Base-by-base conservation (phyloP, 2,888 invertebrate species). In the Neoaliturus tenellus region DNA sequence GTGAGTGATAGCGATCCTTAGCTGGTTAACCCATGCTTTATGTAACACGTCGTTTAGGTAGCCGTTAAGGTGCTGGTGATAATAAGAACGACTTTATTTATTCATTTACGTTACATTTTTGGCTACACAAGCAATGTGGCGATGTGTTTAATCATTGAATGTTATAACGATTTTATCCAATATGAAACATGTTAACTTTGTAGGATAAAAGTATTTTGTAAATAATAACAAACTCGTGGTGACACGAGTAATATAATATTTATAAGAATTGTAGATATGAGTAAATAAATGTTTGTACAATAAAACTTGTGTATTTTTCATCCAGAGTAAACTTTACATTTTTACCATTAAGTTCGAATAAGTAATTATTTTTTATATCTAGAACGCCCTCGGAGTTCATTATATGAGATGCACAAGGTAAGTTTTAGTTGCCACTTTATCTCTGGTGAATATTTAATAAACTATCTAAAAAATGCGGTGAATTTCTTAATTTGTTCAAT, bases 251-350 rank as follows among this genome's bases (percentile, higher is more conserved):
- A 67, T 39, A 80, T 39, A n/a, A 81, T 28, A 69, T 48, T 81
- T 81, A 51, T 81, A 69, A 81, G 81, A 62, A 44, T 20, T 81
- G 81, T 81, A 81, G 69, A 81, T 81, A 81, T 31, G 28, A 69
- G 41, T 44, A 48, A 81, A 48, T 81, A 81, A 69, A 81, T 81
- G 81, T 81, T 81, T 81, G 67, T 81, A 81, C 69, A 28, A 62
- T 62, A 28, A 23, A 14, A 23, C 4, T 31, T 62, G 62, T 44
- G 17, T 44, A 8, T 39, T 8, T 39, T n/a, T n/a, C n/a, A n/a
- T n/a, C n/a, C n/a, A 51, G 51, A 4, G 51, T 51, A 51, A 14
- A 4, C 8, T 51, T 51, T 17, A 51, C n/a, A 51, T n/a, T n/a
- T 41, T 41, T 41, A 41, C 14, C 41, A 41, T 14, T 10, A 6